Percentiles rank a stretch among this genome's conserved stretches.
Conservation (phyloP, 2,797 vertebrate species). For the Pachyuromys duprasi region DNA sequence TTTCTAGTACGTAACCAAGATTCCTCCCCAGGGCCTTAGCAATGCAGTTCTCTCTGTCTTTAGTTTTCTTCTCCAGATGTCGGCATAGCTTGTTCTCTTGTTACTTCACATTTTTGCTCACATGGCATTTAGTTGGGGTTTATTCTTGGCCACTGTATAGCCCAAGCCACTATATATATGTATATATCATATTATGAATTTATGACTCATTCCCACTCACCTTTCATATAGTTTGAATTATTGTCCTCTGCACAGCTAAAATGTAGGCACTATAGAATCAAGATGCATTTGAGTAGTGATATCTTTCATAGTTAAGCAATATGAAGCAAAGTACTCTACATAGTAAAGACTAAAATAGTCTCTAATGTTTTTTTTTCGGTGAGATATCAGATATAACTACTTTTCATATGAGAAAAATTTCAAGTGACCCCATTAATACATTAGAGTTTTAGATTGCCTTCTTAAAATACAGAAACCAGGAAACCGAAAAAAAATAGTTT, state of each 20-base stretch:
- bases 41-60: background rate
- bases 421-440: background rate
- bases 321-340: background rate
- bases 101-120: background rate
- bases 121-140: background rate
- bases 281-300: background rate
- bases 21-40: background rate
- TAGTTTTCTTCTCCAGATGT: background rate
- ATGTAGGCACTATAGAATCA: slow-evolving; percentile 4
- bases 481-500: slow-evolving; percentile 5
- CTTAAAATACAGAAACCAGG: background rate
- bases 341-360: background rate
- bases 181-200: background rate
- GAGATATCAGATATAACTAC: background rate
- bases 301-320: background rate
- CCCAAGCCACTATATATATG: background rate
- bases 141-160: background rate
- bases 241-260: background rate
- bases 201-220: background rate
- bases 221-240: background rate
- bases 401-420: slow-evolving; percentile 24
- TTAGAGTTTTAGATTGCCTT: background rate
- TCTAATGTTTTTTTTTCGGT: background rate
- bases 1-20: background rate
- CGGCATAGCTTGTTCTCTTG: background rate